Percentiles rank a stretch among this genome's conserved stretches.
Evolutionary conservation across 1,140 invertebrate species (phyloP).

Genomic region (Apis mellifera): Amel_HAv3.1 CM009931.2:10422501-10423000

Average conservation of each 20-base stretch:
- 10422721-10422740: too few species aligned
- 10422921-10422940: slow-evolving; percentile 61
- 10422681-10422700: too few species aligned
- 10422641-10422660: too few species aligned
- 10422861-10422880: slow-evolving; percentile 60
- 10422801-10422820: slow-evolving; percentile 28
- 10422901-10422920: slow-evolving; percentile 61
- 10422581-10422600: neutral
- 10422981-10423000: slow-evolving; percentile 7
- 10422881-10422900: slow-evolving; percentile 63
- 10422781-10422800: neutral
- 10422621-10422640: too few species aligned
- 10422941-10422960: slow-evolving; percentile 47
- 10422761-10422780: neutral
- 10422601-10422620: neutral
- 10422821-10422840: slow-evolving; percentile 62
- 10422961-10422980: slow-evolving; percentile 32
- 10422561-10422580: slow-evolving; percentile 29
- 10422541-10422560: neutral
- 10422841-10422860: slow-evolving; percentile 57
- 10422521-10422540: slow-evolving; percentile 4
- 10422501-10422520: slow-evolving; percentile 32
- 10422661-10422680: too few species aligned
- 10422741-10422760: too few species aligned
- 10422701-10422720: too few species aligned